Percentiles rank a stretch among this genome's conserved stretches.
Evolutionary conservation across 2,113 vertebrate genomes (phyloP).

Genomic region (Mustelus asterias): DNA sequence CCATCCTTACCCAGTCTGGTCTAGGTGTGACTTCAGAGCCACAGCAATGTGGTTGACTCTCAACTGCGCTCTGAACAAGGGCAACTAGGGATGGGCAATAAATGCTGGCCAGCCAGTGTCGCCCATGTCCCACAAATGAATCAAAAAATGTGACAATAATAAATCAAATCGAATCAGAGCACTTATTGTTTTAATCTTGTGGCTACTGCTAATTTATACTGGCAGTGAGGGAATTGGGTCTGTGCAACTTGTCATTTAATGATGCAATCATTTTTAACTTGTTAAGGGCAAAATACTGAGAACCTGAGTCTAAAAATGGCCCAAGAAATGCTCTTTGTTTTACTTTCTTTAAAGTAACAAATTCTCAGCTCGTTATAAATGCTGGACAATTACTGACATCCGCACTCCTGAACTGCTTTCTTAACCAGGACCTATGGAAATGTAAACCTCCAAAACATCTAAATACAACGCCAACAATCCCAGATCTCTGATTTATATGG

Average conservation of each 20-base stretch:
- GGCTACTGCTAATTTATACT: neutral
- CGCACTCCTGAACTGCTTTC: neutral
- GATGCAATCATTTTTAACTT: neutral
- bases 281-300: neutral
- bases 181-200: neutral
- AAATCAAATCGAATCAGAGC: neutral
- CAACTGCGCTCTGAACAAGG: no score
- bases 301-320: neutral
- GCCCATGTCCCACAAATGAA: no score
- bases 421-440: neutral
- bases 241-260: neutral
- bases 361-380: neutral
- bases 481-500: neutral
- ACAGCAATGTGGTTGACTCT: no score
- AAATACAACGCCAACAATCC: neutral
- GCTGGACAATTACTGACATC: neutral
- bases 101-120: no score
- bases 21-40: no score
- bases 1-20: no score
- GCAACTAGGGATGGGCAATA: no score
- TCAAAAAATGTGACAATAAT: no score
- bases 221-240: no score
- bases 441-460: neutral
- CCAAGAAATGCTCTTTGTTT: neutral
- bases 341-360: neutral